Evolutionary conservation across 1,140 invertebrate genomes (phyloP), one percentile per base, ranked within the genome.

Genomic region (Pseudomyrmex cubaensis): DNA sequence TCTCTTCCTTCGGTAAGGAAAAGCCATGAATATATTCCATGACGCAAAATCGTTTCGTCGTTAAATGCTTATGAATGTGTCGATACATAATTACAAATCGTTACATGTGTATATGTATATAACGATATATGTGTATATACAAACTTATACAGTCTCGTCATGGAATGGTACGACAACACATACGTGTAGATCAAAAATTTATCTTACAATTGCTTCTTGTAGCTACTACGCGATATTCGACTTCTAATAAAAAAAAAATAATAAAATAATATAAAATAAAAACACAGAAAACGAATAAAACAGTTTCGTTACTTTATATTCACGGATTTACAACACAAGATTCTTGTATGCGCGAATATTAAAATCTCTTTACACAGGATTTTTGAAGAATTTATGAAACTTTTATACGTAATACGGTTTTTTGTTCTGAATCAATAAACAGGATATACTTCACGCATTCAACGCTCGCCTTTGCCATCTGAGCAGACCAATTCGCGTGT

Each of bases 121-220:
- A 91, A 91, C 90, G 91, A 91, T 87, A 92, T 82, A 88, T 89
- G 88, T 92, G 9, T 80, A 91, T 90, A 85, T 92, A 91, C 90
- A 91, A 90, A 92, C 88, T 35, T 35, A 63, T 90, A 92, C 92
- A 93, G 92, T 93, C 92, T 93, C 92, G 90, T 93, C 92, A 92
- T 92, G 92, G 92, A 93, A 93, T 93, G 92, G 85, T 91, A 90
- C 91, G 85, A 89, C 82, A 89, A 90, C 90, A 85, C 80, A 87
- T 80, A 70, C 87, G 84, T 89, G 64, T 84, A 89, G 50, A 72
- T 86, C 83, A 88, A 86, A 86, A 83, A 87, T 7, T 35, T 35
- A 61, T 64, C 66, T 75, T 87, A 83, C 20, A 80, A 78, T 84
- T 67, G 67, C 75, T 44, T 83, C 62, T 75, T 25, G 70, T 61